Conservation (phyloP, 2,113 vertebrate species). For the Rhinoderma darwinii region DNA sequence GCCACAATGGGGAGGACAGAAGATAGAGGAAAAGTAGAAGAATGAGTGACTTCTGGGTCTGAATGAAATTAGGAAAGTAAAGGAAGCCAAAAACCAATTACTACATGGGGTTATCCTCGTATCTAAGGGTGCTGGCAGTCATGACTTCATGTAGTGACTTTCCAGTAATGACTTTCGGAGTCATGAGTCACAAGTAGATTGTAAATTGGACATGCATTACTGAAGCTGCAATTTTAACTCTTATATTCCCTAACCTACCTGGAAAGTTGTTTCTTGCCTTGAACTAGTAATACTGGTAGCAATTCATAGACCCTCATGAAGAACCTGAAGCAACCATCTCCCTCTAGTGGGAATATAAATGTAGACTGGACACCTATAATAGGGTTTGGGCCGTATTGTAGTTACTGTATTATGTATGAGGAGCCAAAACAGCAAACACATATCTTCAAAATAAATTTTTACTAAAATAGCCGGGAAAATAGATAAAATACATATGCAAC, state of each 20-base stretch:
- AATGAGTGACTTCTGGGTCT: background rate
- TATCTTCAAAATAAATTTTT: no score
- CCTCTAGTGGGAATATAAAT: background rate
- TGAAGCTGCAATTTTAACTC: background rate
- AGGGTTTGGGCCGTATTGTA: no score
- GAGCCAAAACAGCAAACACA: no score
- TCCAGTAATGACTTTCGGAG: background rate
- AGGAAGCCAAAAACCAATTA: background rate
- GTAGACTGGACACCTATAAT: background rate
- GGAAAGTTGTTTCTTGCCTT: background rate
- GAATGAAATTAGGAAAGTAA: constrained; percentile 17
- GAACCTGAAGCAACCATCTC: background rate
- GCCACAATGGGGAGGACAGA: constrained; percentile 58
- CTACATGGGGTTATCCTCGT: background rate
- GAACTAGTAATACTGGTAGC: background rate
- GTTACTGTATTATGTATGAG: background rate
- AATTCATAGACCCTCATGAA: background rate
- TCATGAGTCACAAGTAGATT: background rate
- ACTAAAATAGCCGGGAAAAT: no score
- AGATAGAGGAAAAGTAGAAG: background rate
- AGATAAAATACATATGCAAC: no score
- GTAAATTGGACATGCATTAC: background rate
- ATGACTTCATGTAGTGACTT: background rate
- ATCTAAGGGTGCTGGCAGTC: background rate
- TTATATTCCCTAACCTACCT: background rate